Evolutionary conservation across 2,113 vertebrate species (phyloP), one percentile per base, ranked within the genome.

Genomic region (Gallinago media): DNA sequence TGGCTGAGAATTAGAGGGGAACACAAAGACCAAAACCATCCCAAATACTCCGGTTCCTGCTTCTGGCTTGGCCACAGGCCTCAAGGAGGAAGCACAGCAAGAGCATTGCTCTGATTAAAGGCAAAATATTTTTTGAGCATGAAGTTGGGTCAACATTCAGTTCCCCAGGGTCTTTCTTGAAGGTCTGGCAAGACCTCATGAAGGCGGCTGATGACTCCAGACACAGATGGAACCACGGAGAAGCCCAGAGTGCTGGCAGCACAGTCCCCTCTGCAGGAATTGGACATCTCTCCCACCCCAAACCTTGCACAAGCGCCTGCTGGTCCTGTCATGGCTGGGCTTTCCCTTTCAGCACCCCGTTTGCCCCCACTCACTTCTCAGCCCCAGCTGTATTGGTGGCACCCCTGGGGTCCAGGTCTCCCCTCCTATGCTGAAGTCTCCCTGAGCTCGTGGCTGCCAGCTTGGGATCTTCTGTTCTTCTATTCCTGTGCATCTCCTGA

Each of bases 271-370:
- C 44, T 32, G 40, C 44, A 76, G 58, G 20, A 7, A 23, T 17
- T 36, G 42, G 36, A 11, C 34, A 23, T 3, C 1, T 5, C n/a
- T 79, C 42, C 70, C 5, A 4, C 14, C 46, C 32, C 49, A 46
- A 70, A 11, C 56, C 29, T n/a, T 11, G 38, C 52, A 18, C 19
- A 19, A 27, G 11, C 1, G 0, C 46, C 44, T 0, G 0, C 27
- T 4, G 31, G 3, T 38, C 34, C 20, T 1, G 0, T 8, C 11
- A 0, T 2, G 2, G 52, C 20, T 8, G 11, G 14, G 25, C 9
- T 2, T 70, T 12, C 20, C 23, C 4, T 65, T 19, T 27, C 34
- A 26, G 42, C 1, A 0, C 12, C 61, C 6, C 1, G 0, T 52
- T 71, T 62, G 9, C 9, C 42, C 25, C 10, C 47, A 17, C 2